These are phyloP conservation scores for Triplophysa bombifrons DNA, from an alignment of 2,797 vertebrate species.

Conservation along the genomic window DNA sequence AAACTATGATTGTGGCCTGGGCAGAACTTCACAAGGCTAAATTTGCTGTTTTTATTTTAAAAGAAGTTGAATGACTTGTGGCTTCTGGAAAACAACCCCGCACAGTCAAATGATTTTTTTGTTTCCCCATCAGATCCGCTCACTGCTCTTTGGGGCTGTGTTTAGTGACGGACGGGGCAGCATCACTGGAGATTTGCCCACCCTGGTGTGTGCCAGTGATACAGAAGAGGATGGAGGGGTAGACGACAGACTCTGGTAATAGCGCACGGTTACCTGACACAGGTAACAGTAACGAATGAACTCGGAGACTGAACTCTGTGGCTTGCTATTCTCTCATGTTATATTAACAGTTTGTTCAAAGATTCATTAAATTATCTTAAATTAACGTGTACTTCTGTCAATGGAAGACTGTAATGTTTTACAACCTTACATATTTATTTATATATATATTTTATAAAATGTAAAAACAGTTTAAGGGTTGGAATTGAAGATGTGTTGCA, in stretches of 20 bases:
- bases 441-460: not conserved
- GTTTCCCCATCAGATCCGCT: slow-evolving; percentile 75
- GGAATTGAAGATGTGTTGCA: not conserved
- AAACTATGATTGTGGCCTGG: no score
- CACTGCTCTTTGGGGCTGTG: slow-evolving; percentile 86
- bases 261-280: not conserved
- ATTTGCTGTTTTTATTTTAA: no score
- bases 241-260: slow-evolving; percentile 30
- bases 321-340: not conserved
- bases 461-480: not conserved
- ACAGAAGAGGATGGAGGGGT: slow-evolving; percentile 71
- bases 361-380: not conserved
- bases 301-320: not conserved
- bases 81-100: no score
- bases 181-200: slow-evolving; percentile 50
- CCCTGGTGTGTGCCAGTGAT: slow-evolving; percentile 81
- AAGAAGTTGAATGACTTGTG: no score
- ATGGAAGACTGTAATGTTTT: not conserved
- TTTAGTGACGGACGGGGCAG: slow-evolving; percentile 62
- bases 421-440: not conserved
- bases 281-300: slow-evolving; percentile 5
- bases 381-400: not conserved
- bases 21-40: no score
- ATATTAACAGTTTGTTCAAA: not conserved
- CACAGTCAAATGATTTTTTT: not conserved